Conservation (phyloP, 2,888 invertebrate genomes). For the Hymenopus coronatus region DNA sequence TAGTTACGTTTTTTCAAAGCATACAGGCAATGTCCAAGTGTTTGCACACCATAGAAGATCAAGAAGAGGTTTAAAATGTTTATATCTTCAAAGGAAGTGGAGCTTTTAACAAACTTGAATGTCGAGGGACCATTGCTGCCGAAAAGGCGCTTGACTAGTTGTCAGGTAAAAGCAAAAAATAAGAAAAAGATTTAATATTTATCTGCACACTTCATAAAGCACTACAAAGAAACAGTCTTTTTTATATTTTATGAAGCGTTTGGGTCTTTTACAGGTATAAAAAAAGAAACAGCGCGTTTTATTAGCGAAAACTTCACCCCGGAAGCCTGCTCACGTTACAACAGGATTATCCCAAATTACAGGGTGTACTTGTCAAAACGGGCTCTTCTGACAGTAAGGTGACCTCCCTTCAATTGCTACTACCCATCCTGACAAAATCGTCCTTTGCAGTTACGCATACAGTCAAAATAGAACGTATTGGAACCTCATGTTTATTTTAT, state of each 20-base stretch:
- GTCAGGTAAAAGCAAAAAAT: too few relatives aligned
- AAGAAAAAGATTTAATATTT: neutral
- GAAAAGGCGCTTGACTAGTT: too few relatives aligned
- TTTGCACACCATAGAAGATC: too few relatives aligned
- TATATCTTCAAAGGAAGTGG: too few relatives aligned
- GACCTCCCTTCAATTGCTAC: neutral
- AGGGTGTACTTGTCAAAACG: neutral
- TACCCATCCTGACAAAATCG: neutral
- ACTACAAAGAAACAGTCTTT: neutral
- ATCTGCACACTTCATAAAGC: neutral
- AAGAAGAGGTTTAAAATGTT: too few relatives aligned
- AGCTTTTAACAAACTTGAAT: too few relatives aligned
- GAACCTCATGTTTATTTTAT: too few relatives aligned
- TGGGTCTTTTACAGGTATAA: neutral
- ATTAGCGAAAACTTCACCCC: neutral
- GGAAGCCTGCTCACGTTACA: neutral
- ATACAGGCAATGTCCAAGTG: too few relatives aligned
- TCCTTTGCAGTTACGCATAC: neutral
- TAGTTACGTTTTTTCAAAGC: too few relatives aligned
- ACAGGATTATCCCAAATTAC: neutral
- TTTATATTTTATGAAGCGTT: neutral
- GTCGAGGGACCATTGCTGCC: too few relatives aligned
- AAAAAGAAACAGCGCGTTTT: neutral
- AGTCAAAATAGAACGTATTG: too few relatives aligned
- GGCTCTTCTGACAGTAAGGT: neutral